Evolutionary conservation across 1,140 invertebrate genomes (phyloP).

Genomic region (Lineus longissimus): DNA sequence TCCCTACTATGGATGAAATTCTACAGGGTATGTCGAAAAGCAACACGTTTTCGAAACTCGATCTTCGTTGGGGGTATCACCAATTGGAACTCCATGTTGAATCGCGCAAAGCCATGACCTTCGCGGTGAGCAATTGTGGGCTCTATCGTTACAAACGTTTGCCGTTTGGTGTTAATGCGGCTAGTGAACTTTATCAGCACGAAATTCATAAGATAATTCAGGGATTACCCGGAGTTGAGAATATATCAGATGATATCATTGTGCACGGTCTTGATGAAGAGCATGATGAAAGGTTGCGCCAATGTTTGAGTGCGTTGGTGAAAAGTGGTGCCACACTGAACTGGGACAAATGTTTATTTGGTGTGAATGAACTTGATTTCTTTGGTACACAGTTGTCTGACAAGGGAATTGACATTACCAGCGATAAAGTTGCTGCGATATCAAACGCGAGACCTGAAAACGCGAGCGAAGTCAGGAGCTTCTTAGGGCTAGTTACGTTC

Average conservation of each 20-base stretch:
- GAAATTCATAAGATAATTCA: too few relatives aligned
- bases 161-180: constrained; percentile 24
- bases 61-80: constrained; percentile 28
- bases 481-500: too few relatives aligned
- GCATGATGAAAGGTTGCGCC: constrained; percentile 22
- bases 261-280: constrained; percentile 25
- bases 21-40: constrained; percentile 23
- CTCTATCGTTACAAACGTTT: constrained; percentile 26
- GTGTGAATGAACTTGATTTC: too few relatives aligned
- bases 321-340: not conserved
- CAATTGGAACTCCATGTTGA: constrained; percentile 31
- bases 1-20: constrained; percentile 33
- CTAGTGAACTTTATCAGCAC: constrained; percentile 27
- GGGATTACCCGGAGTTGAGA: constrained; percentile 23
- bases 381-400: too few relatives aligned
- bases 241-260: constrained; percentile 32
- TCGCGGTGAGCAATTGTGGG: constrained; percentile 3
- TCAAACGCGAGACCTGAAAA: too few relatives aligned
- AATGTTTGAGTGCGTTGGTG: too few relatives aligned
- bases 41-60: constrained; percentile 28
- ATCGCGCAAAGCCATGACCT: constrained; percentile 22
- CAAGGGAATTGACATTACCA: too few relatives aligned
- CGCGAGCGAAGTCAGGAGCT: too few relatives aligned
- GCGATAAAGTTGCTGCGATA: too few relatives aligned
- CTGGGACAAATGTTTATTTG: too few relatives aligned